phyloP scores from a whole-genome alignment of 2,113 vertebrate genomes.

The Leptocoma aspasia region DNA sequence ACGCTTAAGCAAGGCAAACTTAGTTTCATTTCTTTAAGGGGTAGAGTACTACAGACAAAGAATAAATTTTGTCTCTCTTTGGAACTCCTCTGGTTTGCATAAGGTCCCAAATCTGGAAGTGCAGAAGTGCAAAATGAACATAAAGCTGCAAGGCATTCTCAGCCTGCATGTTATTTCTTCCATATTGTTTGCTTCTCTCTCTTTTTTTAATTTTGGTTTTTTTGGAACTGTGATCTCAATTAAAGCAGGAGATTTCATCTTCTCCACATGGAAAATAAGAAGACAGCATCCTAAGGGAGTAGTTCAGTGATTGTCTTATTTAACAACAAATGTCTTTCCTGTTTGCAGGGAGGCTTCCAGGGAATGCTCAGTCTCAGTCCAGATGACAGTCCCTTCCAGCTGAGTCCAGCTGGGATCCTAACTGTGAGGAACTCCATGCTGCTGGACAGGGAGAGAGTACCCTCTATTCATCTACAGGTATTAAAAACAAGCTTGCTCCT shows the following conservation, averaged over 20 bases:
- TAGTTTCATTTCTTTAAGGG: background rate
- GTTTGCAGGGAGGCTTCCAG: constrained; percentile 76
- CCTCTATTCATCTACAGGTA: constrained; percentile 69
- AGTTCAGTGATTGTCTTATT: background rate
- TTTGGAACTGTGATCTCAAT: background rate
- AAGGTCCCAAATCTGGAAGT: background rate
- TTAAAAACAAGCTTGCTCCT: background rate
- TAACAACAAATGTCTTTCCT: background rate
- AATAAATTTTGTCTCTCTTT: background rate
- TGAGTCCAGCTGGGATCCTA: constrained; percentile 62
- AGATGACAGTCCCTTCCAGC: constrained; percentile 68
- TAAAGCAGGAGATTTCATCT: background rate
- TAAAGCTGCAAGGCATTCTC: background rate
- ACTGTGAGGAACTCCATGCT: constrained; percentile 59
- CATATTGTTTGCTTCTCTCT: background rate
- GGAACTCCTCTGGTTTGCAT: background rate
- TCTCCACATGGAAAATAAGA: background rate
- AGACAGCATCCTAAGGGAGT: background rate
- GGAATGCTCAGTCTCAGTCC: constrained; percentile 65
- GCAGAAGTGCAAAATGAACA: background rate
- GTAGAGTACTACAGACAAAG: background rate
- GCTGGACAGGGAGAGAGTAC: constrained; percentile 71
- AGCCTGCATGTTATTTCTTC: background rate
- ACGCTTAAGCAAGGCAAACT: background rate
- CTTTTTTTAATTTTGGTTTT: background rate